Evolutionary conservation across 2,888 invertebrate species (phyloP), one percentile per base, ranked within the genome.

Genomic region (Cheilosia pagana): DNA sequence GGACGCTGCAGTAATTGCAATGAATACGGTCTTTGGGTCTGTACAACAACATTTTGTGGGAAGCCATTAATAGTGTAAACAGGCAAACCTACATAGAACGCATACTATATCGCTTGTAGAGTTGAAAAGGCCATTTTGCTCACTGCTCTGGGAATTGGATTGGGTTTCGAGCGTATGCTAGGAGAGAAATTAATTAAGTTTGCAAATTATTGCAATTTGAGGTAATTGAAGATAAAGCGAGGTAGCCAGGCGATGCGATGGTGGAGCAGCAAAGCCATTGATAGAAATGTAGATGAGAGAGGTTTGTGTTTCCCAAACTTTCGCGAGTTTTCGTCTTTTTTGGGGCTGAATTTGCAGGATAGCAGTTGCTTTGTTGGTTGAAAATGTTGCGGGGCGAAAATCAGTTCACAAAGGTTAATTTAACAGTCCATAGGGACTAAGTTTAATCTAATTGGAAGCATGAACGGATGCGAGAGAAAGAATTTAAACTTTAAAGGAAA

Each of bases 141-240:
- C 28, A 50, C 52, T 35, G 50, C 52, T 50, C 48, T 21, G 43
- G 35, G 41, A 59, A 60, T 35, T 23, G 31, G n/a, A 60, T 35
- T 31, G 23, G 19, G 55, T 55, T 81, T 41, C 7, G 35, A 71
- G 77, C 65, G 57, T 63, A 52, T 25, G 76, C 76, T 63, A 19
- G 55, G 45, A 77, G 72, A 28, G 83, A 79, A 79, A 79, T 83
- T 83, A 83, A 83, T 83, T 83, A 83, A 83, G 74, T 79, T 83
- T 83, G 62, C 74, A 65, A 83, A 79, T 83, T 83, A 83, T 83
- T 74, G 79, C 83, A 75, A 74, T 83, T 79, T 59, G 68, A 70
- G 83, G 74, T 83, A 83, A 83, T 75, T 83, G 83, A 65, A 79
- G 83, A 83, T 74, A 63, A 72, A 72, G 59, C 68, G 71, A 72